Base-by-base conservation (phyloP, 2,888 invertebrate genomes). In the Catocala nupta region DNA sequence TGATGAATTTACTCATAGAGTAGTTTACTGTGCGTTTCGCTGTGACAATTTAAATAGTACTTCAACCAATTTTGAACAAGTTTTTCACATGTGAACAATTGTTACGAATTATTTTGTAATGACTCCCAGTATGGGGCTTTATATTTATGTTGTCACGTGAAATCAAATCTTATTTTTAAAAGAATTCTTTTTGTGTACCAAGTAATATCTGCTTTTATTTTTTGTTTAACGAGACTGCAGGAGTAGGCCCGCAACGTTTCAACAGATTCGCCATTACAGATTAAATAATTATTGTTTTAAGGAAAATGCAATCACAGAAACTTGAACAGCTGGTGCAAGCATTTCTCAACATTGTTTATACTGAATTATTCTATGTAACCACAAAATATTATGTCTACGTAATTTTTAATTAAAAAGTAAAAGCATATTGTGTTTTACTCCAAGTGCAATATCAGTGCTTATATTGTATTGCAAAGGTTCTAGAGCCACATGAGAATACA, bases 301-400 rank as follows among this genome's bases (percentile, higher is more conserved):
- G 86, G 81, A 82, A 84, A 89, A 86, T 89, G 83, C 86, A 77
- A 87, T 85, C 81, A 84, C 84, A 84, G 73, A 81, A 65, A 81
- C 69, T 80, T 83, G 80, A 86, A 86, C 73, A 76, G 87, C 89
- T 90, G 91, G 85, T 87, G 86, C 86, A 86, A 89, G 85, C 88
- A 88, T 89, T 87, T 89, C 85, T 85, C 83, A 87, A 87, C 88
- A 87, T 89, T 93, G 91, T 93, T 92, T 93, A 92, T 92, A 93
- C 88, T 90, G 90, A 90, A 90, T 88, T 89, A 91, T 90, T 89
- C 86, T 91, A 92, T 94, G 91, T 93, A 93, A 93, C 93, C 93
- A 89, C 85, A 90, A 92, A 91, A 92, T 92, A 92, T 90, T 90
- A 90, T 92, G 93, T 92, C 91, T 91, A 92, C 89, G 90, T 93